These are phyloP conservation scores for Melolontha melolontha DNA, from an alignment of 2,888 invertebrate genomes.

Conservation along the genomic window DNA sequence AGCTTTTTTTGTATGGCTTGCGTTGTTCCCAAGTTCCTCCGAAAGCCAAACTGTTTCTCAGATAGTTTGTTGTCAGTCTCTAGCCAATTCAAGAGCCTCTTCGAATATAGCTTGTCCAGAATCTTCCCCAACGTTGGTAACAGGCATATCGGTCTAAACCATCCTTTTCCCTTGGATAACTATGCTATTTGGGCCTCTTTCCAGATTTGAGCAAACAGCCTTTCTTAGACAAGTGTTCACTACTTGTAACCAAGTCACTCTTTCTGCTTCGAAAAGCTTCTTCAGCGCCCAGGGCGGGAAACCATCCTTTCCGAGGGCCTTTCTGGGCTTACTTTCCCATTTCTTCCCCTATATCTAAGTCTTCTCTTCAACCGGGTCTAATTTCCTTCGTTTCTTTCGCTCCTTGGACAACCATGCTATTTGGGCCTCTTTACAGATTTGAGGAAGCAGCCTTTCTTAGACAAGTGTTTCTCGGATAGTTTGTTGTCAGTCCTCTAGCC, in stretches of 20 bases:
- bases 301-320: too few species aligned
- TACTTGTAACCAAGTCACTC: too few species aligned
- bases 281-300: too few species aligned
- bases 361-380: too few species aligned
- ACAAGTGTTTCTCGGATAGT: conserved; percentile 1
- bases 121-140: conserved; percentile 5
- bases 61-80: neutral
- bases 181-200: neutral
- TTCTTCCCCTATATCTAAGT: too few species aligned
- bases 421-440: neutral
- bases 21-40: conserved; percentile 4
- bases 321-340: too few species aligned
- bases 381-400: too few species aligned
- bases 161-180: conserved; percentile 4
- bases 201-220: neutral
- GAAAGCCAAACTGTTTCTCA: conserved; percentile 1
- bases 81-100: neutral
- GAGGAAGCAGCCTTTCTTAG: conserved; percentile 13
- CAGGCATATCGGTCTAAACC: conserved; percentile 20
- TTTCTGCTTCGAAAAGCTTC: too few species aligned
- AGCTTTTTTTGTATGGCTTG: neutral
- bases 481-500: neutral
- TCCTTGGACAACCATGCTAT: conserved; percentile 2
- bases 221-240: too few species aligned
- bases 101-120: neutral